Percentiles rank a stretch among this genome's conserved stretches.
Evolutionary conservation across 1,140 invertebrate species (phyloP).

Genomic region (Drosophila nebulosa): DNA sequence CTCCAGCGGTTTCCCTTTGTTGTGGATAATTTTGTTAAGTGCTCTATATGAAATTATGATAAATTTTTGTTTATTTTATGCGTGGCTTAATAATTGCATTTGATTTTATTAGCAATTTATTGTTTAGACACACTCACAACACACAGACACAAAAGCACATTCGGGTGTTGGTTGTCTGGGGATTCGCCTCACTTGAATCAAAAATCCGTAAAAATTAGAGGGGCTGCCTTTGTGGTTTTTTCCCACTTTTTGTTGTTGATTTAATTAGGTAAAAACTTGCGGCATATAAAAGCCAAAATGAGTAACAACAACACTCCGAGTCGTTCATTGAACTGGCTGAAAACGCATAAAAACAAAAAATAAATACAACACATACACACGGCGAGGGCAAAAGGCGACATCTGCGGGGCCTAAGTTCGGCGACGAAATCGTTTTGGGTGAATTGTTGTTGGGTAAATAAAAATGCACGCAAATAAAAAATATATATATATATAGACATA

Average conservation of each 20-base stretch:
- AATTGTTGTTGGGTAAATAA: neutral
- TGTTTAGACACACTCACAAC: neutral
- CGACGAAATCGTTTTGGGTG: neutral
- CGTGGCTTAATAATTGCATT: conserved; percentile 48
- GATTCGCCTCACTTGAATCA: neutral
- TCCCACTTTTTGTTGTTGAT: conserved; percentile 43
- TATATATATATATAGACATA: too few relatives aligned
- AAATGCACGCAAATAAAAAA: neutral
- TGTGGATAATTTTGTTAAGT: conserved; percentile 27
- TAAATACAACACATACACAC: neutral
- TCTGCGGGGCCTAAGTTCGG: conserved; percentile 22
- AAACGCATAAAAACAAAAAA: conserved; percentile 8
- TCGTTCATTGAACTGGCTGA: conserved; percentile 55
- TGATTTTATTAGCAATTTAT: conserved; percentile 19
- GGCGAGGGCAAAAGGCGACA: conserved; percentile 23
- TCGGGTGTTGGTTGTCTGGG: neutral
- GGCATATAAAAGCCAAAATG: conserved; percentile 38
- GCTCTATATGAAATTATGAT: conserved; percentile 21
- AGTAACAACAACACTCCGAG: conserved; percentile 26
- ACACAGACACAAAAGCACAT: too few relatives aligned
- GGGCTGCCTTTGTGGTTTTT: conserved; percentile 33
- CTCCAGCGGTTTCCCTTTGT: neutral
- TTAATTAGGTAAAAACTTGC: conserved; percentile 69
- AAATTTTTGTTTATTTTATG: conserved; percentile 30
- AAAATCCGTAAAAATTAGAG: neutral